Base-by-base conservation (phyloP, 2,113 vertebrate genomes). In the Phyllostomus discolor region DNA sequence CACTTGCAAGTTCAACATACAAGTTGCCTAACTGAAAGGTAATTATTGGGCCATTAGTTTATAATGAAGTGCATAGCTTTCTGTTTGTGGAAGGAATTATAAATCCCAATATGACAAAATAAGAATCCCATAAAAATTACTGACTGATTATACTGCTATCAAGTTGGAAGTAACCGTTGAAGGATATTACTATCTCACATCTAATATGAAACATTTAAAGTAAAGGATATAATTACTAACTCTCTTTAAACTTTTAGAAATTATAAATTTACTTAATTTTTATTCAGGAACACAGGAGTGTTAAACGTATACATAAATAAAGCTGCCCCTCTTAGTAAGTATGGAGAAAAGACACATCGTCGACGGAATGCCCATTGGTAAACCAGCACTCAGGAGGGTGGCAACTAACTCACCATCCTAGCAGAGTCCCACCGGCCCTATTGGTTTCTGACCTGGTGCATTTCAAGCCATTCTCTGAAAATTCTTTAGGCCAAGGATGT, bases 1-100 rank as follows among this genome's bases (percentile, higher is more conserved):
- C 90, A 83, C 82, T 95, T 95, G 93, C 67, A 97, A 93, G 79
- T 97, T 95, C 88, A 82, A 97, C 76, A 76, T 95, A 88, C 82
- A 64, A 85, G 78, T 98, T 97, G 91, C 88, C 95, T 96, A 91
- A 96, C 88, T 90, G 90, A 95, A 96, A 80, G 96, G 94, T 87
- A 97, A 90, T 97, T 97, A 95, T 69, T 95, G 46, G 93, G 90
- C 92, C 82, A 92, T 97, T 98, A 96, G 67, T 26, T 69, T 83
- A 41, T 97, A 97, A 97, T 97, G 91, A 98, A 97, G 96, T 87
- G 54, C 41, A 82, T 43, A 86, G 54, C 89, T 54, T 93, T 69
- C 43, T 33, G 79, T 96, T 43, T 94, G 26, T 82, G 22, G 90
- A 88, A 97, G 91, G 87, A 97, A 92, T 7, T 91, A 96, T 88